A percentile compares a stretch with the other conserved stretches of the same genome.
phyloP scores from a whole-genome alignment of 2,113 vertebrate genomes.

The Setophaga kirtlandii region DNA sequence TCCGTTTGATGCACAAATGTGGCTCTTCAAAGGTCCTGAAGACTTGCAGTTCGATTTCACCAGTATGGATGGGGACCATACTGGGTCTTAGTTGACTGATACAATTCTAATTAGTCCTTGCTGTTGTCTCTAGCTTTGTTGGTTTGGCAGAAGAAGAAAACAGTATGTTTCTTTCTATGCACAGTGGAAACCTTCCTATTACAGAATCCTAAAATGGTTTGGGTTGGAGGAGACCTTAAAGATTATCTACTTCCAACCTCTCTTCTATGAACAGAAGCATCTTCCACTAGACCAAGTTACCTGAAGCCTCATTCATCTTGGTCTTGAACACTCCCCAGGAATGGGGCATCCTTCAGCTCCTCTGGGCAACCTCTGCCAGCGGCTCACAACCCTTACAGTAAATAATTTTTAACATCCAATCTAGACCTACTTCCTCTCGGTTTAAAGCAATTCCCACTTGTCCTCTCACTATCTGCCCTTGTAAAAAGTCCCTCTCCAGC shows the following conservation, averaged over 20 bases:
- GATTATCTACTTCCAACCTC: background rate
- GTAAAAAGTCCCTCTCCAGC: background rate
- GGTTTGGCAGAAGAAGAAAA: background rate
- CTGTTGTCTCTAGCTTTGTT: background rate
- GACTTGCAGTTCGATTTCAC: background rate
- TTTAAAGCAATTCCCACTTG: background rate
- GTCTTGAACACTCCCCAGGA: background rate
- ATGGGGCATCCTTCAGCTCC: background rate
- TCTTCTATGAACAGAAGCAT: background rate
- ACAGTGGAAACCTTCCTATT: background rate
- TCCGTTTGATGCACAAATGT: background rate
- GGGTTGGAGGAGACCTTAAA: background rate
- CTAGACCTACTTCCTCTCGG: background rate
- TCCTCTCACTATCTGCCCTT: background rate
- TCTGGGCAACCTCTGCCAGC: background rate
- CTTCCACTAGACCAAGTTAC: background rate
- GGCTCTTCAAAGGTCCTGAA: background rate
- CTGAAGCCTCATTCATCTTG: background rate
- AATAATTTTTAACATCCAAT: background rate
- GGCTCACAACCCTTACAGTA: background rate
- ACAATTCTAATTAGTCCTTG: background rate
- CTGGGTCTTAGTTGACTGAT: background rate
- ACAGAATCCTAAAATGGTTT: background rate
- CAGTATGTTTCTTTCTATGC: background rate
- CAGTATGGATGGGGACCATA: accelerated